Base-by-base conservation (phyloP, 2,113 vertebrate species). In the Ammodytes marinus region DNA sequence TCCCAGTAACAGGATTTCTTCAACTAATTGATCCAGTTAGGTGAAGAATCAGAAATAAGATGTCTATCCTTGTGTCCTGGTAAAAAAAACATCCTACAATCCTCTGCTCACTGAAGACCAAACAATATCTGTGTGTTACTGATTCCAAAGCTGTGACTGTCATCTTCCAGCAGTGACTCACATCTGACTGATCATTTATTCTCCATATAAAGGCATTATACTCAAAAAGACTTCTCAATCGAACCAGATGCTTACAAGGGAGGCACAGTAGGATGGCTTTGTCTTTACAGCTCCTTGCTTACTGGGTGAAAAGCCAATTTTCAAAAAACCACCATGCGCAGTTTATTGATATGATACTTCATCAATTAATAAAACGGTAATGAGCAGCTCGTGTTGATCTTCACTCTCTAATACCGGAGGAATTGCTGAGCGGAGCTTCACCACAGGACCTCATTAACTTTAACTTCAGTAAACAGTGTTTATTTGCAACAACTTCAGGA, bases 121-220 rank as follows among this genome's bases (percentile, higher is more conserved):
- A 82, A 82, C 68, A 79, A 46, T 77, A 69, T 87, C 54, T 45
- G 64, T 17, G 73, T 67, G 74, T 81, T 86, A 68, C 67, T 76
- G 70, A 86, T 81, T 86, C 77, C 86, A 79, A 50, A 71, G 66
- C 65, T 12, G 39, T 27, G 74, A 72, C 80, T 42, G 85, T 75
- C 60, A 47, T 69, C 80, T 85, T 87, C 74, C 85, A 83, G 73
- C 77, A 4, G 55, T 73, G 80, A 81, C 77, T 88, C 80, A 81
- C n/a, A 19, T 71, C 54, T 27, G 9, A 14, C 54, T 1, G 59
- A 66, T 72, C 37, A 27, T 61, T 72, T 70, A 35, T 17, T 75
- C 69, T 49, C 77, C 63, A 69, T 64, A 78, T 76, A 78, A 50
- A 78, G 66, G 65, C 54, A 68, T 57, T 58, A 47, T 49, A 68